phyloP scores from a whole-genome alignment of 2,113 vertebrate species.

The Alaudala cheleensis region DNA sequence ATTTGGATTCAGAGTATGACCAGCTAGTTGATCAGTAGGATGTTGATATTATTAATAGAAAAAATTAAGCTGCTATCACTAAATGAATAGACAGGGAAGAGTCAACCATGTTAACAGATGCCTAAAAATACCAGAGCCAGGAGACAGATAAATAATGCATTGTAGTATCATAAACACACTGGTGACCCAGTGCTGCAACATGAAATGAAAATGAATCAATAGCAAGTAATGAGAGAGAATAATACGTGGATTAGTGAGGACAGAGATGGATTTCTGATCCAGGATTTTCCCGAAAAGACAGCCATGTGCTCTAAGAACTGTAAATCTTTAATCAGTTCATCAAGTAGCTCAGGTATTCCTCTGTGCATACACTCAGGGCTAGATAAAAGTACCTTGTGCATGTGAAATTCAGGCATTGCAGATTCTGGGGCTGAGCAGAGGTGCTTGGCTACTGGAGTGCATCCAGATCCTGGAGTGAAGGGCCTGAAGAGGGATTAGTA shows the following conservation, averaged over 20 bases:
- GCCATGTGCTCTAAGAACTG: slow-evolving; percentile 7
- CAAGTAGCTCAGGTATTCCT: background rate
- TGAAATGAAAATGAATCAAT: slow-evolving; percentile 46
- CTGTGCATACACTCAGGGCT: background rate
- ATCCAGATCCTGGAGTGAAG: background rate
- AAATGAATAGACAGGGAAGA: background rate
- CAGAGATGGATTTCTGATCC: slow-evolving; percentile 23
- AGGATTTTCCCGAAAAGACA: slow-evolving; percentile 4
- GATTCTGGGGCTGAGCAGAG: background rate
- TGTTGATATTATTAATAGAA: background rate
- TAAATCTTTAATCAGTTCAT: slow-evolving; percentile 60
- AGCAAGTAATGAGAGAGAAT: slow-evolving; percentile 29
- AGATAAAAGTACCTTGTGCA: background rate
- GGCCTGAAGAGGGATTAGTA: background rate
- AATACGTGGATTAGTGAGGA: slow-evolving; percentile 4
- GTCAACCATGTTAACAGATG: background rate
- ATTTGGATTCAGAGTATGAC: background rate
- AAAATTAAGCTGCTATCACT: background rate
- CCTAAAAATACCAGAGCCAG: background rate
- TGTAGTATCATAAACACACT: background rate
- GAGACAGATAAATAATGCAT: slow-evolving; percentile 19
- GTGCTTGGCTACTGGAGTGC: background rate
- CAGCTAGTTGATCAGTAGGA: background rate
- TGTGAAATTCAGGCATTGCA: background rate
- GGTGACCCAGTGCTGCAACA: background rate